Evolutionary conservation across 2,888 invertebrate species (phyloP), one percentile per base, ranked within the genome.

Genomic region (Drosophila koepferae): DNA sequence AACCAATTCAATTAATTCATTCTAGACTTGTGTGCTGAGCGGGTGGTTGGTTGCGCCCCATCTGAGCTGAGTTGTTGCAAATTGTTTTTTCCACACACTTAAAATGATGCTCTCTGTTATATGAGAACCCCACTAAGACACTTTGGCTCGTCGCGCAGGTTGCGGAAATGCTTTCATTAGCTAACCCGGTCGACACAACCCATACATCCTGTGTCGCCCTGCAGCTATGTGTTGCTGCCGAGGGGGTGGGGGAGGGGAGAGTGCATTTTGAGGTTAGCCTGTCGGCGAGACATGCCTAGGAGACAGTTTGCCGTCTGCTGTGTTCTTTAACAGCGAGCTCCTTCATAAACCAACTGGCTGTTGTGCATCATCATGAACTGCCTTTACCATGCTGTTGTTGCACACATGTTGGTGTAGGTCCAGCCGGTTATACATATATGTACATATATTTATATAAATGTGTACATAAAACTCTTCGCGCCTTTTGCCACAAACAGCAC

Each of bases 381-480:
- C 20, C 41, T 23, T n/a, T 44, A 16, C 31, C 70, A 69, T 58
- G 55, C 66, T 60, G 64, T 78, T 60, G 64, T 78, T 79, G 63
- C 77, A 63, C 74, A 67, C 55, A 70, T 81, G 84, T 82, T 84
- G 84, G 62, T 84, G 79, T 82, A 85, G 86, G 90, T 88, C 91
- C 90, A 81, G 83, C 72, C 77, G 70, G 65, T 77, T 77, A 63
- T 70, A 64, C 51, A 61, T 67, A 73, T 55, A 67, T 58, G 16
- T 41, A 16, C 16, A n/a, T n/a, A 16, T 18, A n/a, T 20, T 20
- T 20, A 12, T 4, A 23, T 12, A 41, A 5, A 18, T 41, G 34
- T 36, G 51, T 18, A 36, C 20, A 54, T 41, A 67, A 67, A 73
- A 77, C 68, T 77, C 80, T 81, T 77, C 74, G 68, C 79, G 77